Evolutionary conservation across 2,797 vertebrate species (phyloP), one percentile per base, ranked within the genome.

Genomic region (Simalia tracyae): DNA sequence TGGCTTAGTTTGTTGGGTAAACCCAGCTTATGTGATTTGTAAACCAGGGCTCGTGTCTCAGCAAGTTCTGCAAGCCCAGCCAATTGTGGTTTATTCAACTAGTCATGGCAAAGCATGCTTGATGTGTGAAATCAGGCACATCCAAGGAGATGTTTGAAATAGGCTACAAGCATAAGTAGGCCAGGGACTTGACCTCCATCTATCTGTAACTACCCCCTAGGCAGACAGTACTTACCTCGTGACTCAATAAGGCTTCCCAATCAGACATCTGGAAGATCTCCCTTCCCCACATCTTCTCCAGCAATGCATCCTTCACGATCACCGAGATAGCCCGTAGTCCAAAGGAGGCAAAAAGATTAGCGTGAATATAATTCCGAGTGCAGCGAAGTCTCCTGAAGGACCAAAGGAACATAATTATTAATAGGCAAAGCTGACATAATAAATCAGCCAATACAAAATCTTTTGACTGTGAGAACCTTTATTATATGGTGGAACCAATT

Each of bases 281-380:
- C 89, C 95, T 95, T 28, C 97, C 97, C 98, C 98, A 98, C 92
- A 63, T 92, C 92, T 89, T 96, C 94, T 98, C 98, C 94, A 98
- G 94, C 96, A 98, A 96, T 0, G 96, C 97, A 5, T 98, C 98
- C 92, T 98, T 98, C 59, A 98, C 95, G 1, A 98, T 98, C 91
- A 98, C 97, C 0, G 98, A 98, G 19, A 97, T 91, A 0, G 98
- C 98, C 88, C 98, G 97, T 94, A 98, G 97, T 89, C 98, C 98
- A 4, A 98, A 98, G 84, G 98, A 98, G 95, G 98, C 96, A 1
- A 98, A 98, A 89, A 98, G 98, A 95, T 98, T 98, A 26, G 97
- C 98, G 0, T 98, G 98, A 93, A 98, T 98, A 97, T 98, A 98
- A 94, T 98, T 98, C 94, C 98, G 97, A 91, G 98, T 98, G 96